phyloP scores from a whole-genome alignment of 1,140 invertebrate genomes.

The Achatina immaculata region DNA sequence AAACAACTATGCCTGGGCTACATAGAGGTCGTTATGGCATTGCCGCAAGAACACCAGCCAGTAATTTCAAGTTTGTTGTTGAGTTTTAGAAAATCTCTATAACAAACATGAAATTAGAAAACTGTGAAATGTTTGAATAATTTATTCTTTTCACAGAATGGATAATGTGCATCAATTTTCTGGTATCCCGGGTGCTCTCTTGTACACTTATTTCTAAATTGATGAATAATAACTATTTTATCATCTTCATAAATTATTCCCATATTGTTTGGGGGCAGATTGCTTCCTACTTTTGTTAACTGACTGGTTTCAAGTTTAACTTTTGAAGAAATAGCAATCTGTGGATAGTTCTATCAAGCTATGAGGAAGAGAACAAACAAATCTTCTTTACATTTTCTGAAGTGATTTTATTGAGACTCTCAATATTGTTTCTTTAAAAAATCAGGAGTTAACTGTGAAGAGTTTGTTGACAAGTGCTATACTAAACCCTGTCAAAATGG shows the following conservation, averaged over 20 bases:
- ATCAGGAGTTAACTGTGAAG: slow-evolving; percentile 19
- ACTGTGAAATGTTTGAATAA: too few species aligned
- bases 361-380: neutral
- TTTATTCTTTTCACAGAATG: too few species aligned
- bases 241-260: neutral
- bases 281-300: neutral
- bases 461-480: slow-evolving; percentile 88
- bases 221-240: neutral
- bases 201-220: neutral
- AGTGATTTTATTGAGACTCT: neutral
- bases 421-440: neutral
- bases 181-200: too few species aligned
- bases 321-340: neutral
- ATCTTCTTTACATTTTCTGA: neutral
- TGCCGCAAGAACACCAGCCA: too few species aligned
- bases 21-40: too few species aligned
- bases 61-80: too few species aligned
- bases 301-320: neutral
- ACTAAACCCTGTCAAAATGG: slow-evolving; percentile 91
- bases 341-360: neutral
- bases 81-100: too few species aligned
- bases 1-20: too few species aligned
- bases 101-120: too few species aligned
- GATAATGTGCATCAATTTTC: too few species aligned
- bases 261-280: neutral